Evolutionary conservation across 2,888 invertebrate genomes (phyloP), one percentile per base, ranked within the genome.

Genomic region (Cheilosia urbana): DNA sequence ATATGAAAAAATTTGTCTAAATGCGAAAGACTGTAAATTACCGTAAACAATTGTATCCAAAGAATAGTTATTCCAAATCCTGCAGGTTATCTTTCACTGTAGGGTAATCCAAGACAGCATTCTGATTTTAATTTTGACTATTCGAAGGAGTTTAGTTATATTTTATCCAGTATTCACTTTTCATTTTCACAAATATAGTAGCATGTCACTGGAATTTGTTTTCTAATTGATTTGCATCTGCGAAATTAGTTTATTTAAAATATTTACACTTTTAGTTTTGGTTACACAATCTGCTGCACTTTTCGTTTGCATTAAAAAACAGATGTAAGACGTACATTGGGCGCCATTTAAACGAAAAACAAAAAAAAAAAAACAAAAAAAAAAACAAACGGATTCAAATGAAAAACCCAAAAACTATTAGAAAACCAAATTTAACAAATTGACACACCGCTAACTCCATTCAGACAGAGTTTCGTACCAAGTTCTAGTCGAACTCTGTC

Each of bases 401-500:
- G 13, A 37, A 81, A 79, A 63, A 58, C 4, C 13, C 40, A 75
- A 69, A 57, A 79, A 55, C 79, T 77, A 87, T 84, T 51, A 51
- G 42, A 65, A 75, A 69, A 71, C 4, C 40, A 69, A 83, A 88
- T 83, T 79, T 15, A 85, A 62, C 55, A 51, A 79, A 72, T 60
- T 63, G 49, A 87, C 84, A 83, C 83, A 87, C 73, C 84, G 83
- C 88, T 88, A 89, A 90, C 91, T 90, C 89, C 89, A 90, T 91
- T 90, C 92, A 91, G 91, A 91, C 91, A 91, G 91, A 92, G 92
- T 90, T 87, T 79, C 53, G 73, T 68, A 75, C 87, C 87, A 88
- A 89, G 90, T 89, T 90, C 90, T 89, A 89, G 90, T 88, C 88
- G 90, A 91, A 90, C 91, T 91, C 92, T 91, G 91, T 90, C 92